phyloP scores from a whole-genome alignment of 2,797 vertebrate species.

The Margarornis squamiger region DNA sequence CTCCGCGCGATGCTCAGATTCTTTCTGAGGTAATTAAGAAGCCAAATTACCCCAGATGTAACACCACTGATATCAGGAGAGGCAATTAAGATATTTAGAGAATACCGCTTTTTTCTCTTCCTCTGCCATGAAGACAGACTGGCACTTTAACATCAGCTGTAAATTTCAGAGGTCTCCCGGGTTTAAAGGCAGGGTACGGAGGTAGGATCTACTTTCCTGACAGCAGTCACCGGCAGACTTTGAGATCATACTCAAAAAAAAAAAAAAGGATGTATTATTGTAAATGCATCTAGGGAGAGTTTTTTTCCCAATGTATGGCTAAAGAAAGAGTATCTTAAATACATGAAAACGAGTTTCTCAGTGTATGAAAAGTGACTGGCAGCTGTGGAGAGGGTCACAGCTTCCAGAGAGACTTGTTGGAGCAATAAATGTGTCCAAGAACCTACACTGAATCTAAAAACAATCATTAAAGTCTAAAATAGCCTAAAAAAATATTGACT shows the following conservation, averaged over 20 bases:
- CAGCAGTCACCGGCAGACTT: neutral
- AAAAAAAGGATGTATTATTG: neutral
- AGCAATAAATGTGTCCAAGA: neutral
- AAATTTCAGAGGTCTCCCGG: neutral
- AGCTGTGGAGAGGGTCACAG: neutral
- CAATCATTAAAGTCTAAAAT: neutral
- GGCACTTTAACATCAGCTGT: neutral
- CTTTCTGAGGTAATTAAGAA: neutral
- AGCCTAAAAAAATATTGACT: neutral
- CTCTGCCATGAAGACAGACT: accelerated
- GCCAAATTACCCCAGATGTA: neutral
- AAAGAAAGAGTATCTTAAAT: neutral
- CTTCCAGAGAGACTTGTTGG: neutral
- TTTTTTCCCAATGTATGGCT: neutral
- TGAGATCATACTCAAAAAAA: neutral
- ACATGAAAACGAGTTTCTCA: neutral
- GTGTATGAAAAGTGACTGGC: neutral
- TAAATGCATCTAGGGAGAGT: neutral
- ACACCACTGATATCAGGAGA: neutral
- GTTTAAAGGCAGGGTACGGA: neutral
- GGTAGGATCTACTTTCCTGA: neutral
- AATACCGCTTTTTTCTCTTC: neutral
- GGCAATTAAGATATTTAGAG: neutral
- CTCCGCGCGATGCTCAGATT: neutral
- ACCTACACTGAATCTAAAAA: neutral